phyloP scores from a whole-genome alignment of 1,140 invertebrate genomes.

The Lamellibrachia luymesi region DNA sequence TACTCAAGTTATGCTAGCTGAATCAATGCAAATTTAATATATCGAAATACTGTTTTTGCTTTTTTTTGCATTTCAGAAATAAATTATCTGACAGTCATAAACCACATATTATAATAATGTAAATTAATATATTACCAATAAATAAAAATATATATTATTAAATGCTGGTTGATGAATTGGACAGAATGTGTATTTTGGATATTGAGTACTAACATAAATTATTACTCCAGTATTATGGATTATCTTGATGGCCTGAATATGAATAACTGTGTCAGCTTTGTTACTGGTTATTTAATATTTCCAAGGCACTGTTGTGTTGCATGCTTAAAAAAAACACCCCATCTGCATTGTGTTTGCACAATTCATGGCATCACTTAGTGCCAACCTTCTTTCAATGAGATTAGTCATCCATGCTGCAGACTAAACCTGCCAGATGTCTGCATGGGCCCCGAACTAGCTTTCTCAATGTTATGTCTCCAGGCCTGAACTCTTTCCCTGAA shows the following conservation, averaged over 20 bases:
- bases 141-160: background rate
- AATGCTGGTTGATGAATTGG: background rate
- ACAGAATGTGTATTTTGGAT: background rate
- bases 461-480: background rate
- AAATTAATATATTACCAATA: background rate
- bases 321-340: background rate
- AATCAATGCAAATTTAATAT: background rate
- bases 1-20: background rate
- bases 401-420: background rate
- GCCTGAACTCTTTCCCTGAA: background rate
- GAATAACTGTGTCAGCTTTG: background rate
- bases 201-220: background rate
- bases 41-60: background rate
- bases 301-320: background rate
- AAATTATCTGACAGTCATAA: background rate
- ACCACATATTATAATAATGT: background rate
- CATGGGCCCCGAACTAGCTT: background rate
- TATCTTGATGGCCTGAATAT: background rate
- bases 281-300: background rate
- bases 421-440: background rate
- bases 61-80: background rate
- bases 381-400: background rate
- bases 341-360: background rate
- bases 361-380: background rate
- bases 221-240: background rate